phyloP scores from a whole-genome alignment of 2,797 vertebrate species.

The Enteromius unitaeniatus region DNA sequence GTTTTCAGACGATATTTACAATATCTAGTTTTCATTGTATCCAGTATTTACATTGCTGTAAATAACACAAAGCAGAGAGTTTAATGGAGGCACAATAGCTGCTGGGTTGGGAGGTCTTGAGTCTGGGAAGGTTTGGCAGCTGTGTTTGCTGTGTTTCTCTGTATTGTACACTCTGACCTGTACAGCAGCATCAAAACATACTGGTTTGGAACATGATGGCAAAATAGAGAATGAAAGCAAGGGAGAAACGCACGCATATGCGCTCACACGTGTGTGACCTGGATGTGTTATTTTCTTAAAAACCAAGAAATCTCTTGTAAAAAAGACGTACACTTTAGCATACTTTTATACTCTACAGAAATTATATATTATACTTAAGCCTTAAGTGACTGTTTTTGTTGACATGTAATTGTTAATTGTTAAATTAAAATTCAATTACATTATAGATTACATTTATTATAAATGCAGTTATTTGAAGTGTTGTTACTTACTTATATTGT shows the following conservation, averaged over 20 bases:
- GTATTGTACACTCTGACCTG: conserved; percentile 6
- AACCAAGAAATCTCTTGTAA: neutral
- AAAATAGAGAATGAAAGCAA: conserved; percentile 3
- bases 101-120: conserved; percentile 16
- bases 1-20: neutral
- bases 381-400: neutral
- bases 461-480: neutral
- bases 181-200: conserved; percentile 27
- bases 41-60: conserved; percentile 7
- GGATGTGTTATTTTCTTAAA: neutral
- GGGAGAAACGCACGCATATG: neutral
- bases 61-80: conserved; percentile 18
- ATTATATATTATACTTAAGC: neutral
- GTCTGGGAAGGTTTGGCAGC: conserved; percentile 31
- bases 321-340: neutral
- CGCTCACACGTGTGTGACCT: neutral
- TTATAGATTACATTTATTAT: neutral
- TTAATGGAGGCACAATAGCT: conserved; percentile 25
- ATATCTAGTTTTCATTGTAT: neutral
- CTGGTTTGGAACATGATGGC: neutral
- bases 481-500: neutral
- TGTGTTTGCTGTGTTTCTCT: conserved; percentile 37
- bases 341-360: neutral
- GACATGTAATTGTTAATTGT: neutral
- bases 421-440: neutral